These are phyloP conservation scores for Sardinella longiceps DNA, from an alignment of 2,797 vertebrate species.

Conservation along the genomic window DNA sequence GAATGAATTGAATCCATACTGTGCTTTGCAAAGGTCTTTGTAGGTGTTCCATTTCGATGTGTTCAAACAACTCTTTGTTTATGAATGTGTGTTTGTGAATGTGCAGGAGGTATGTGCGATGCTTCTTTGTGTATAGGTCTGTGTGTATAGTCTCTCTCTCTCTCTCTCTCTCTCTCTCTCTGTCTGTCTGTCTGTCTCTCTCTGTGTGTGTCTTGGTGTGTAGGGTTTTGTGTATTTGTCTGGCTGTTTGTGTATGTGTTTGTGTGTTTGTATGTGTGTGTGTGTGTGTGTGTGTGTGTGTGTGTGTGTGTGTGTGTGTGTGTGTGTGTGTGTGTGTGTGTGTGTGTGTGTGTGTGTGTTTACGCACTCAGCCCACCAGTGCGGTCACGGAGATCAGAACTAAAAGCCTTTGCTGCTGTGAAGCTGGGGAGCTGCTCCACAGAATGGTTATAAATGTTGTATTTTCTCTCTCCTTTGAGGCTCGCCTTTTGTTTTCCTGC, in stretches of 20 bases:
- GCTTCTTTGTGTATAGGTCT: neutral
- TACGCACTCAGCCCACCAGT: conserved; percentile 34
- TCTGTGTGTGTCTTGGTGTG: neutral
- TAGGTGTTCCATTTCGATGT: neutral
- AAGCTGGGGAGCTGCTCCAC: conserved; percentile 42
- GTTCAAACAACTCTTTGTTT: neutral
- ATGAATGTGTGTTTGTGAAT: neutral
- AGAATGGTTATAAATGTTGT: conserved; percentile 68
- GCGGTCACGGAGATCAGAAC: conserved; percentile 37
- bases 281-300: conserved; percentile 33
- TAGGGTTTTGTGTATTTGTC: neutral
- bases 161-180: neutral
- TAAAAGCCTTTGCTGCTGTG: conserved; percentile 50
- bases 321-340: conserved; percentile 6
- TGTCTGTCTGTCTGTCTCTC: neutral
- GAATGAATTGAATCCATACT: too few species aligned
- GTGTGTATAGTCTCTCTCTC: neutral
- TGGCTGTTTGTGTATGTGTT: neutral
- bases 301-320: neutral
- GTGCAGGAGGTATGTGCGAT: neutral
- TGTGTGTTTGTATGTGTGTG: conserved; percentile 23
- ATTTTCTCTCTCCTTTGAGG: conserved; percentile 60
- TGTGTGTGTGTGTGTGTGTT: conserved; percentile 6
- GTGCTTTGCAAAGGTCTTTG: neutral
- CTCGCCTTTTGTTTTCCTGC: conserved; percentile 62